phyloP scores from a whole-genome alignment of 2,113 vertebrate genomes.

The Spea bombifrons region DNA sequence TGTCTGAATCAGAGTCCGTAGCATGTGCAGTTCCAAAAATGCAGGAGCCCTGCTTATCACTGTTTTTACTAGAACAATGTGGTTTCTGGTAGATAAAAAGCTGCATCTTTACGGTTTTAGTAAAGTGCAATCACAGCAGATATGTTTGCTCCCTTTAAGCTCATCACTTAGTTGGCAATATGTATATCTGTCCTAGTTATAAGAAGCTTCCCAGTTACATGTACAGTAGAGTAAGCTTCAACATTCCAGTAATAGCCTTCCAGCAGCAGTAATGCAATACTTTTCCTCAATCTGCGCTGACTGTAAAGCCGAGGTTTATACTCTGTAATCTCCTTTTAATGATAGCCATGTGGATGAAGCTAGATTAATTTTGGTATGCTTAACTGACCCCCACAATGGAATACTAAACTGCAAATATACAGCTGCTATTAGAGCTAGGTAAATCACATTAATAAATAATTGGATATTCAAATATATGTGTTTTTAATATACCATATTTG shows the following conservation, averaged over 20 bases:
- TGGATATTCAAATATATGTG: background rate
- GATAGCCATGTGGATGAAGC: constrained; percentile 33
- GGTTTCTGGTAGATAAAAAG: too few species aligned
- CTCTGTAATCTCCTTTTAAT: constrained; percentile 39
- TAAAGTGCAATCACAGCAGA: too few species aligned
- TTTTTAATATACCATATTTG: too few species aligned
- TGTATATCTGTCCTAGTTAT: background rate
- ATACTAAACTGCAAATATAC: constrained; percentile 29
- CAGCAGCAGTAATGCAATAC: constrained; percentile 24
- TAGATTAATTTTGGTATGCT: constrained; percentile 29
- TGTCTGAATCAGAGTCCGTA: too few species aligned
- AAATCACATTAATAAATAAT: background rate
- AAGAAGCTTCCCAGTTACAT: background rate
- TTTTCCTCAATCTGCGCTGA: constrained; percentile 20
- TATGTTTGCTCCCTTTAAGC: background rate
- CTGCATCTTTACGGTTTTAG: background rate
- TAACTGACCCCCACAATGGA: background rate
- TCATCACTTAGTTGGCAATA: background rate
- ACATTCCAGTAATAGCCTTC: background rate
- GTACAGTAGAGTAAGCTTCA: background rate
- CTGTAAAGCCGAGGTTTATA: constrained; percentile 31
- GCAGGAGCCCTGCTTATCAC: too few species aligned
- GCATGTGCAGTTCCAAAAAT: too few species aligned
- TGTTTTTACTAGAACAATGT: too few species aligned
- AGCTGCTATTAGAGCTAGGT: constrained; percentile 1